Percentiles rank a stretch among this genome's conserved stretches.
These are phyloP conservation scores for Musca domestica DNA, from an alignment of 1,140 invertebrate species.

Conservation along the genomic window DNA sequence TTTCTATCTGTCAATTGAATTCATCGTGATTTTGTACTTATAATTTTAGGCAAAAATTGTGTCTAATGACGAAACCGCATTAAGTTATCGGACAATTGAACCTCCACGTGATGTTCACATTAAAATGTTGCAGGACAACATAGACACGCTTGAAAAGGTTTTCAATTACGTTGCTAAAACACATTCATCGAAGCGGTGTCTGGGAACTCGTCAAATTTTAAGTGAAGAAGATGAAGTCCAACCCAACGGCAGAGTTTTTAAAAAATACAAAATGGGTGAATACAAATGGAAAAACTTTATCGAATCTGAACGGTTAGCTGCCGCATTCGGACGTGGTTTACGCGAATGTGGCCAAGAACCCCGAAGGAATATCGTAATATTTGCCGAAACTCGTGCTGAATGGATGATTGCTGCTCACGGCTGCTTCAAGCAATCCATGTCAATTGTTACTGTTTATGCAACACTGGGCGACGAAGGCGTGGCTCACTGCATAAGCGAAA, in stretches of 20 bases:
- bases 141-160: constrained; percentile 85
- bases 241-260: constrained; percentile 91
- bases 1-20: no score
- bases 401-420: constrained; percentile 95
- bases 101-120: constrained; percentile 67
- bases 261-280: constrained; percentile 93
- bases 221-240: constrained; percentile 92
- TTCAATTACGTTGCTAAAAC: constrained; percentile 73
- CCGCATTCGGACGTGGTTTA: constrained; percentile 77
- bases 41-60: constrained; percentile 45
- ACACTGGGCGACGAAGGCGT: constrained; percentile 96
- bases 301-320: constrained; percentile 74
- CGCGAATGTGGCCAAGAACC: constrained; percentile 65
- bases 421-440: constrained; percentile 89
- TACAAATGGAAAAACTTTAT: constrained; percentile 88
- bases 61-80: constrained; percentile 51
- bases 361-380: constrained; percentile 81
- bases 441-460: constrained; percentile 95
- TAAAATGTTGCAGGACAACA: constrained; percentile 69
- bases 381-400: constrained; percentile 94
- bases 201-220: constrained; percentile 88
- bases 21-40: not conserved
- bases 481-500: constrained; percentile 93
- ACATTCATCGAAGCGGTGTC: constrained; percentile 72
- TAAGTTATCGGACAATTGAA: constrained; percentile 73